phyloP scores from a whole-genome alignment of 1,140 invertebrate genomes.

The Neodiprion pinetum region DNA sequence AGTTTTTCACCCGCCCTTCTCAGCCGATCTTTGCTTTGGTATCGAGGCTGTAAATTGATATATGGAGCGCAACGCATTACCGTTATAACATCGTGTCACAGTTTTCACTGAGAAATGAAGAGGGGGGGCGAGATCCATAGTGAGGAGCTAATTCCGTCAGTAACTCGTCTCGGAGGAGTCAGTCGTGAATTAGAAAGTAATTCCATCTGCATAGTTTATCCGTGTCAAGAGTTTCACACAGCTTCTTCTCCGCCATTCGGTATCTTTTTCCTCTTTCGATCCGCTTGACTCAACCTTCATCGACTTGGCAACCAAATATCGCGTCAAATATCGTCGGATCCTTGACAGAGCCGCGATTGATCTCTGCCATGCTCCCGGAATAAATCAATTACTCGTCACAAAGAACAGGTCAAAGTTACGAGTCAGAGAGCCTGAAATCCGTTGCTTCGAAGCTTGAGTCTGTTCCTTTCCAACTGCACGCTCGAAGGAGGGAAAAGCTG shows the following conservation, averaged over 20 bases:
- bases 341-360: too few species aligned
- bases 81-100: constrained; percentile 1
- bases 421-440: too few species aligned
- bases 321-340: neutral
- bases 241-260: neutral
- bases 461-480: too few species aligned
- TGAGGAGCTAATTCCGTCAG: too few species aligned
- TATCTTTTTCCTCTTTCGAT: neutral
- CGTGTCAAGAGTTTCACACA: constrained; percentile 9
- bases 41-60: constrained; percentile 14
- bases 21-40: neutral
- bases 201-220: constrained; percentile 13
- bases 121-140: neutral
- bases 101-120: neutral
- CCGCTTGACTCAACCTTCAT: neutral
- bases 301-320: neutral
- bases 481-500: neutral
- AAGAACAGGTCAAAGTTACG: too few species aligned
- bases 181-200: constrained; percentile 5
- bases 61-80: constrained; percentile 17
- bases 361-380: too few species aligned
- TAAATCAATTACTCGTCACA: too few species aligned
- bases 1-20: neutral
- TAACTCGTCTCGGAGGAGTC: too few species aligned
- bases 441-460: too few species aligned